These are phyloP conservation scores for Clytia hemisphaerica DNA, from an alignment of 30 jellyfish, hydroid and myxozoan genomes.

Conservation along the genomic window DNA sequence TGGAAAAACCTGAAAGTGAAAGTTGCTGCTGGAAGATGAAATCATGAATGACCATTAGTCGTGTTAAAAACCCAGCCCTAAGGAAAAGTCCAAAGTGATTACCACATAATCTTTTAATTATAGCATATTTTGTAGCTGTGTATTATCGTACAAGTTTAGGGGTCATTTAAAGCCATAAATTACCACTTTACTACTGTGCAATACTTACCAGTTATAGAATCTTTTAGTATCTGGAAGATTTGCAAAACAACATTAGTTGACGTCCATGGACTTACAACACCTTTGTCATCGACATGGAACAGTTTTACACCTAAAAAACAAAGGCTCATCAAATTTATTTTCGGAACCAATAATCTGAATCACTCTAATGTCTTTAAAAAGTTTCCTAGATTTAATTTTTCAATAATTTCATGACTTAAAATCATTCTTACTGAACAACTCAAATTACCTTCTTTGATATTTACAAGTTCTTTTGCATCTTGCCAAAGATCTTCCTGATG, in stretches of 20 bases:
- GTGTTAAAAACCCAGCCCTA: background rate
- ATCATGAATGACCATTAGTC: background rate
- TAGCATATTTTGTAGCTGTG: too few relatives aligned
- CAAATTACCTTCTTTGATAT: slow-evolving; percentile 60
- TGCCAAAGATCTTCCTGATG: slow-evolving; percentile 49
- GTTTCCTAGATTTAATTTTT: background rate
- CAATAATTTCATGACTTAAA: background rate
- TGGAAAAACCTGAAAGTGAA: background rate
- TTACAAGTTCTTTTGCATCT: slow-evolving; percentile 44
- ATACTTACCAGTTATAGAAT: slow-evolving; percentile 39
- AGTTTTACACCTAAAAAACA: slow-evolving; percentile 57
- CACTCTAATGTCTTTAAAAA: too few relatives aligned
- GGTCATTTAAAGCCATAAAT: too few relatives aligned
- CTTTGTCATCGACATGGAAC: slow-evolving; percentile 63
- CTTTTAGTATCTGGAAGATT: slow-evolving; percentile 61
- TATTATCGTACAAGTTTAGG: too few relatives aligned
- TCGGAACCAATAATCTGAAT: too few relatives aligned
- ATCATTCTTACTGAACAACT: background rate
- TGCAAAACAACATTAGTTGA: slow-evolving; percentile 54
- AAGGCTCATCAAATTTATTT: background rate
- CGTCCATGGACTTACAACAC: slow-evolving; percentile 67
- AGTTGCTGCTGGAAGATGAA: background rate
- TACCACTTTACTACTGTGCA: too few relatives aligned
- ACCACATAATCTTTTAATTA: too few relatives aligned
- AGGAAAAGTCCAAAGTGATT: too few relatives aligned